These are phyloP conservation scores for Trichosurus vulpecula DNA, from an alignment of 2,797 vertebrate species.

Conservation along the genomic window DNA sequence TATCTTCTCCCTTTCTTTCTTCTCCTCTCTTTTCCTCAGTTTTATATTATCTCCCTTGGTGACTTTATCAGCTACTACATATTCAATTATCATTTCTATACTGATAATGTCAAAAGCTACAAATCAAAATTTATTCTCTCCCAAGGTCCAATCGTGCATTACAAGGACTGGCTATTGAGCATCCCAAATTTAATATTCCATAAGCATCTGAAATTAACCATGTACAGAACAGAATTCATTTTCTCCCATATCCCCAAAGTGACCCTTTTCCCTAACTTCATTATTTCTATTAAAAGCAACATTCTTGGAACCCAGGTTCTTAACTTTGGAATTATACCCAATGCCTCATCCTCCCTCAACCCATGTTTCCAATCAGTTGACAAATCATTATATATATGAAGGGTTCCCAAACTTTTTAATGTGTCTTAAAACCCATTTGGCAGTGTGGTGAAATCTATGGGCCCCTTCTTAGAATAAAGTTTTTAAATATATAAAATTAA, in stretches of 20 bases:
- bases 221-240: background rate
- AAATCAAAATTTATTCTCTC: background rate
- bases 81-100: background rate
- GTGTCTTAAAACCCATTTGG: background rate
- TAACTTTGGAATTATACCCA: background rate
- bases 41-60: background rate
- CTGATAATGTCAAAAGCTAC: background rate
- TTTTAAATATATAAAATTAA: background rate
- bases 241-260: background rate
- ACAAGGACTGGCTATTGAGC: background rate
- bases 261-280: background rate
- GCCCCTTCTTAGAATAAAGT: background rate
- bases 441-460: background rate
- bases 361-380: background rate
- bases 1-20: background rate
- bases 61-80: background rate
- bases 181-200: background rate
- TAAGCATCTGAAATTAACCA: background rate
- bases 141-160: background rate
- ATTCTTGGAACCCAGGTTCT: background rate
- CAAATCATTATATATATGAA: background rate
- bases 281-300: background rate
- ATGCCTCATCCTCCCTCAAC: background rate
- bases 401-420: background rate
- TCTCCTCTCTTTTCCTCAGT: background rate